These are phyloP conservation scores for Camelus bactrianus DNA, from an alignment of 2,113 vertebrate genomes.

Conservation along the genomic window DNA sequence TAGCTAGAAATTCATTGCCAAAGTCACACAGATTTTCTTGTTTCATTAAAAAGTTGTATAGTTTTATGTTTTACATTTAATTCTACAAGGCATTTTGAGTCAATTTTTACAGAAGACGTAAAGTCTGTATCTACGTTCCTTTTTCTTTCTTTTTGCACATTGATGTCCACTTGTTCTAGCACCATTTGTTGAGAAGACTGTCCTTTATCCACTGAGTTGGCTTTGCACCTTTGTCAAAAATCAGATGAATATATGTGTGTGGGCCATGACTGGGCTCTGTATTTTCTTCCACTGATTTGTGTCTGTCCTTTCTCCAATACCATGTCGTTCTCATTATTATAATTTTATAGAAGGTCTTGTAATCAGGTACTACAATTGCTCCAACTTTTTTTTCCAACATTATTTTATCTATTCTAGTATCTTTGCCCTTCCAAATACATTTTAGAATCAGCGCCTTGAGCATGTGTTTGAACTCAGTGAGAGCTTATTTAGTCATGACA, in stretches of 20 bases:
- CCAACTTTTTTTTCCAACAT: background rate
- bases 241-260: background rate
- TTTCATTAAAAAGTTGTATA: background rate
- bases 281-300: background rate
- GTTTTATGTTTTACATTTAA: background rate
- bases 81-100: background rate
- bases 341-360: background rate
- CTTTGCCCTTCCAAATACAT: background rate
- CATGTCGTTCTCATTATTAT: background rate
- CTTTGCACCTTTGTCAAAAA: background rate
- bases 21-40: background rate
- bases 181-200: background rate
- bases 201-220: background rate
- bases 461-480: background rate
- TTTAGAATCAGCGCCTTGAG: background rate
- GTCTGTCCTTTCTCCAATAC: background rate
- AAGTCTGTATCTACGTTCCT: background rate
- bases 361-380: background rate
- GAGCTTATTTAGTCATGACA: background rate
- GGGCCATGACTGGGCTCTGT: background rate
- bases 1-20: background rate
- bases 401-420: background rate
- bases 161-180: background rate
- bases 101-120: background rate
- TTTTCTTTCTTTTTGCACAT: background rate